Percentiles rank a stretch among this genome's conserved stretches.
phyloP scores from a whole-genome alignment of 2,113 vertebrate species.

The Bambusicola thoracicus region DNA sequence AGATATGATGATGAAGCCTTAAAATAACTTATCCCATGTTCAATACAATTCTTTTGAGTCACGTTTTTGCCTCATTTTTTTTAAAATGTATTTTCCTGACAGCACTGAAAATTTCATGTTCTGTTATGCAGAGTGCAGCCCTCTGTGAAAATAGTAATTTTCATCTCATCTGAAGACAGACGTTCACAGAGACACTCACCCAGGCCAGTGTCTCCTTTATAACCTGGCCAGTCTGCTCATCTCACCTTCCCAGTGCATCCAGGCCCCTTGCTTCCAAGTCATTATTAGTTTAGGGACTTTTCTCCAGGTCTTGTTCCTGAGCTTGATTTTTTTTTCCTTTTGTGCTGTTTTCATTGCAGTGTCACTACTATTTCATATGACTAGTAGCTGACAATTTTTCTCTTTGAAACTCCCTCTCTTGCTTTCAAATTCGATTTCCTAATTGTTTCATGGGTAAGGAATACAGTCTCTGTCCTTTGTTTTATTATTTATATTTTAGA shows the following conservation, averaged over 20 bases:
- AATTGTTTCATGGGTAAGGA: neutral
- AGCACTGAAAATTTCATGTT: neutral
- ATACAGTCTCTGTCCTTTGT: neutral
- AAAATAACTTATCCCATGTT: conserved; percentile 21
- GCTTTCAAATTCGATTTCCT: neutral
- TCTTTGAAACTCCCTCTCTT: neutral
- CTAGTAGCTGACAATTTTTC: neutral
- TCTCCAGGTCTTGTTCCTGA: neutral
- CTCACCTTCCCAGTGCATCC: neutral
- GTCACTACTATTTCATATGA: neutral
- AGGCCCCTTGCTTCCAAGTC: neutral
- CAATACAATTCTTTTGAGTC: neutral
- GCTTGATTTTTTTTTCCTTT: neutral
- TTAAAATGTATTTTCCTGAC: neutral
- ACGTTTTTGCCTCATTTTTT: neutral
- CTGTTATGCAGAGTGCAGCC: neutral
- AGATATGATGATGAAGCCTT: conserved; percentile 15
- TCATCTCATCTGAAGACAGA: neutral
- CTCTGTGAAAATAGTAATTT: neutral
- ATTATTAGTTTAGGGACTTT: neutral
- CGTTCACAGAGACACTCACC: neutral
- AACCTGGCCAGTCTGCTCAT: neutral
- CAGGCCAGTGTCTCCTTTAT: neutral
- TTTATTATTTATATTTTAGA: neutral
- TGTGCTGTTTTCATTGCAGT: neutral